Conservation (phyloP, 2,888 invertebrate genomes). For the Eupithecia tripunctaria region DNA sequence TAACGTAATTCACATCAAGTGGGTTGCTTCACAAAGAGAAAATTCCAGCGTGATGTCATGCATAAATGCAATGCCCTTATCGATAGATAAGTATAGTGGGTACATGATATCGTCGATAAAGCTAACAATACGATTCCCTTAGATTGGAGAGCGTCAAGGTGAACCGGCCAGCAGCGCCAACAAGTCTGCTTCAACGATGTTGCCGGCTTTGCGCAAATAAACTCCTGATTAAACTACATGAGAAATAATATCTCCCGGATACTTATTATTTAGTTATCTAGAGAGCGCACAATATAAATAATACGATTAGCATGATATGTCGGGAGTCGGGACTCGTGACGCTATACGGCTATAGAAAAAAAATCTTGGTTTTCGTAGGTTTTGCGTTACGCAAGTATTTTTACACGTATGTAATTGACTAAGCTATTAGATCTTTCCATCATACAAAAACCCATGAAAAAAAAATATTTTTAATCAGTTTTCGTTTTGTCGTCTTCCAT, state of each 20-base stretch:
- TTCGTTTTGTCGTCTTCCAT: neutral
- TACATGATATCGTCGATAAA: constrained; percentile 33
- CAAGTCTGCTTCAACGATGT: constrained; percentile 60
- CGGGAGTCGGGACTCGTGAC: no score
- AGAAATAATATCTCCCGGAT: neutral
- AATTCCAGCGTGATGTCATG: constrained; percentile 27
- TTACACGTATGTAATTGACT: neutral
- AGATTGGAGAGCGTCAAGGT: constrained; percentile 70
- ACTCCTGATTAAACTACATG: neutral
- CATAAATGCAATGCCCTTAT: constrained; percentile 30
- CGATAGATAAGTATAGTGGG: constrained; percentile 25
- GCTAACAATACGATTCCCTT: constrained; percentile 48
- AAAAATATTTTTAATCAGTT: neutral
- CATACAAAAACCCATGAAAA: neutral
- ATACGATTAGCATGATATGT: neutral
- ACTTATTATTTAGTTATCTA: neutral
- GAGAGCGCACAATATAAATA: neutral
- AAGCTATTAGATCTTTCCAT: neutral
- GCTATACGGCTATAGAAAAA: neutral
- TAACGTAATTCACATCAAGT: constrained; percentile 7
- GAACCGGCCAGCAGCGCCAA: constrained; percentile 72
- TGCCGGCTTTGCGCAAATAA: constrained; percentile 13
- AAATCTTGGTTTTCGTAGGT: neutral
- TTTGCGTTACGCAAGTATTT: neutral
- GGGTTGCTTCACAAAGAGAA: constrained; percentile 26